Evolutionary conservation across 1,140 invertebrate species (phyloP).

Genomic region (Ips nitidus): DNA sequence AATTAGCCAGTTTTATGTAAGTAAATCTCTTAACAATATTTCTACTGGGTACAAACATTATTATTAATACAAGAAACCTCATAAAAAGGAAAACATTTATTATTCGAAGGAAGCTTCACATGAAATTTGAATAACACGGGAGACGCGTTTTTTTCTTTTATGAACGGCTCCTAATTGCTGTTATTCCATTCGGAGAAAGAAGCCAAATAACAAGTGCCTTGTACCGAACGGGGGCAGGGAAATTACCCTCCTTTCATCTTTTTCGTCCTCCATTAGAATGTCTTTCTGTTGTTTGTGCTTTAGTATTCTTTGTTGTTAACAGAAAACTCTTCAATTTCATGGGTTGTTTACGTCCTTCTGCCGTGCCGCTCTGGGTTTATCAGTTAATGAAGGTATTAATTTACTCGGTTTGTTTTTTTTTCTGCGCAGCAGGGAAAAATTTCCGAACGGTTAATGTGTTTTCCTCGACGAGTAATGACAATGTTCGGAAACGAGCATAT

Average conservation of each 20-base stretch:
- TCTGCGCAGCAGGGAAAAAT: slow-evolving; percentile 7
- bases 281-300: slow-evolving; percentile 8
- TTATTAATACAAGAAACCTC: too few species aligned
- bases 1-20: too few species aligned
- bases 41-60: too few species aligned
- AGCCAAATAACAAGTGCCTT: slow-evolving; percentile 11
- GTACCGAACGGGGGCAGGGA: slow-evolving; percentile 7
- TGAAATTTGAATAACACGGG: too few species aligned
- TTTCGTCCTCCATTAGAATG: slow-evolving; percentile 5
- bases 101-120: too few species aligned
- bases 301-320: slow-evolving; percentile 14
- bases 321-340: slow-evolving; percentile 27
- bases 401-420: slow-evolving; percentile 12
- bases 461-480: slow-evolving; percentile 3
- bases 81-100: too few species aligned
- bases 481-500: slow-evolving; percentile 1
- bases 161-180: neutral
- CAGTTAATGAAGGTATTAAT: slow-evolving; percentile 22
- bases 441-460: slow-evolving; percentile 10
- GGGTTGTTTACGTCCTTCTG: slow-evolving; percentile 15
- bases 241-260: slow-evolving; percentile 22
- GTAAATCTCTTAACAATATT: too few species aligned
- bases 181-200: slow-evolving; percentile 9
- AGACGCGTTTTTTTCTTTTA: neutral
- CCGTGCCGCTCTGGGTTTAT: slow-evolving; percentile 3